These are phyloP conservation scores for Gallinago media DNA, from an alignment of 2,113 vertebrate genomes.

Conservation along the genomic window DNA sequence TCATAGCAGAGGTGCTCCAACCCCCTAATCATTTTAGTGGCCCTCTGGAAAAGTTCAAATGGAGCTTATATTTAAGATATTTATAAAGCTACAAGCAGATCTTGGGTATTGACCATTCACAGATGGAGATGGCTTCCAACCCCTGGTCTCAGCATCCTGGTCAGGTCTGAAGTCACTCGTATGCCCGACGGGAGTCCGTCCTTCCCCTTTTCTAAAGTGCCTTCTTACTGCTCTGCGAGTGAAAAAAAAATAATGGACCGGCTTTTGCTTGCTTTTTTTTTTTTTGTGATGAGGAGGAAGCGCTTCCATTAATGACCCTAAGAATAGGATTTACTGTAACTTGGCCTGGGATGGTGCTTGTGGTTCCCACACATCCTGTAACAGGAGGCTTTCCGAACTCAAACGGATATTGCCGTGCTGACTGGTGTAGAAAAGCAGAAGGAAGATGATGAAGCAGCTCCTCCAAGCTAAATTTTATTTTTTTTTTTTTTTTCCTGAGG, in stretches of 20 bases:
- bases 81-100: constrained; percentile 3
- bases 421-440: constrained; percentile 59
- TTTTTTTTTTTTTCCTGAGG: background rate
- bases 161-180: background rate
- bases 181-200: background rate
- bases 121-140: background rate
- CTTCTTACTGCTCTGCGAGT: background rate
- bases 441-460: constrained; percentile 23
- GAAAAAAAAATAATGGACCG: constrained; percentile 59
- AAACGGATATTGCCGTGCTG: constrained; percentile 11
- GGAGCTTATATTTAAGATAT: constrained; percentile 26
- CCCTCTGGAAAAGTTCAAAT: background rate
- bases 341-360: constrained; percentile 42
- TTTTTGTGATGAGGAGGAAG: constrained; percentile 36
- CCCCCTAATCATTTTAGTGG: no score
- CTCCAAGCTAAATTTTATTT: background rate
- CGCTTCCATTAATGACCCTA: constrained; percentile 55
- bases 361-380: constrained; percentile 60
- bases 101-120: background rate
- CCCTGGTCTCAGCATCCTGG: background rate
- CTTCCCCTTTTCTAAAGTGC: background rate
- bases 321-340: constrained; percentile 67
- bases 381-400: constrained; percentile 53
- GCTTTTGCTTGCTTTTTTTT: background rate
- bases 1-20: no score